phyloP scores from a whole-genome alignment of 2,113 vertebrate genomes.

The Platanista minor region DNA sequence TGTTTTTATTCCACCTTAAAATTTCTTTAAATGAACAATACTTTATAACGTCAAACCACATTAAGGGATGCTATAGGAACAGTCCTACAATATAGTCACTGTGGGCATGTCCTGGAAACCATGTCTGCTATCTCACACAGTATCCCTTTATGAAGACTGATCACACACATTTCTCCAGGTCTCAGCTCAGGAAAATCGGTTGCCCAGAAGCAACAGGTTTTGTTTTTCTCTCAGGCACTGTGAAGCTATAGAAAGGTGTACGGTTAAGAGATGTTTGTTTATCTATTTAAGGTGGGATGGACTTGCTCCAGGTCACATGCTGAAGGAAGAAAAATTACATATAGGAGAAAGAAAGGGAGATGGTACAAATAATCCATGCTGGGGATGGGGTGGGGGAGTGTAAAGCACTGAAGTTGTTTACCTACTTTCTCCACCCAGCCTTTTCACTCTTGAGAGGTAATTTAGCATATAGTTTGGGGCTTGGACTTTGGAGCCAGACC shows the following conservation, averaged over 20 bases:
- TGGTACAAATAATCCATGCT: neutral
- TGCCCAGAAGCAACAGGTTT: neutral
- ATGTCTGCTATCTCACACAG: neutral
- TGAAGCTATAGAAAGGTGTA: neutral
- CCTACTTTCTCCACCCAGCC: neutral
- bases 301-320: neutral
- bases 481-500: neutral
- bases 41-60: neutral
- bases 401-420: neutral
- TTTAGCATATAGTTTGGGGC: neutral
- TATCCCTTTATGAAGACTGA: neutral
- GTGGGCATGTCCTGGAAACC: neutral
- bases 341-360: neutral
- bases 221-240: neutral
- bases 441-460: neutral
- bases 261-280: neutral
- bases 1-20: conserved; percentile 15
- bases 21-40: neutral
- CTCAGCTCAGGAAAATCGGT: neutral
- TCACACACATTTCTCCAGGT: neutral
- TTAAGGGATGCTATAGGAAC: neutral
- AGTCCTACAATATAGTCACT: neutral
- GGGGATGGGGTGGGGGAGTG: too few relatives aligned
- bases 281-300: neutral
- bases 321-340: neutral